Percentiles rank a stretch among this genome's conserved stretches.
Conservation (phyloP, 2,113 vertebrate species). For the Thalassarche chlororhynchos region DNA sequence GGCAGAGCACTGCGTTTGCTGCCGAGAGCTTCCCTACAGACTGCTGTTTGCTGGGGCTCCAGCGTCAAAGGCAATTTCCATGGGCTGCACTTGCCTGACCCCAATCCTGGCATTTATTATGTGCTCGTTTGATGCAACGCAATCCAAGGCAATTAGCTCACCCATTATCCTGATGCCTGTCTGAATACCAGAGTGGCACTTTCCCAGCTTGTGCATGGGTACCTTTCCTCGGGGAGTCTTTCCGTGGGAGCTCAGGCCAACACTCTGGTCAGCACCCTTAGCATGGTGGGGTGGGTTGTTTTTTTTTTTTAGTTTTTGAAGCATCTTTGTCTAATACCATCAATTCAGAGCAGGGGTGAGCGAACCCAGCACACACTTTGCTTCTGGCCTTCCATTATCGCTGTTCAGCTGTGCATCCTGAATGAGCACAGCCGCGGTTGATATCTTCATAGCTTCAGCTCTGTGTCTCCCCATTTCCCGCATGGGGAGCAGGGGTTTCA, state of each 20-base stretch:
- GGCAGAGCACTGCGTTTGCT: not conserved
- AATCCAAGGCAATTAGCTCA: not conserved
- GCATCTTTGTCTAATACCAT: not conserved
- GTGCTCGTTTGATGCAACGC: not conserved
- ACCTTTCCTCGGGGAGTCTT: not conserved
- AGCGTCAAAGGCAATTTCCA: not conserved
- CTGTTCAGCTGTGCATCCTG: not conserved
- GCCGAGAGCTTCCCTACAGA: not conserved
- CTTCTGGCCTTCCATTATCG: not conserved
- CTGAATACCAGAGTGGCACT: not conserved
- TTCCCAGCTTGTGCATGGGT: not conserved
- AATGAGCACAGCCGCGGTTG: not conserved
- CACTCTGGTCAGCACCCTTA: not conserved
- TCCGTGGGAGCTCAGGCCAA: not conserved
- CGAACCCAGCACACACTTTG: not conserved
- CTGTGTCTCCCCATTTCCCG: not conserved
- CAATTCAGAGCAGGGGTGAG: not conserved
- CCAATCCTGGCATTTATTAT: not conserved
- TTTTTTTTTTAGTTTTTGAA: not conserved
- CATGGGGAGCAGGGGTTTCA: slow-evolving; percentile 14
- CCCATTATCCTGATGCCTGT: accelerated
- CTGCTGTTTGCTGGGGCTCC: not conserved
- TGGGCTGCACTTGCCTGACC: not conserved
- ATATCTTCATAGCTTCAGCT: not conserved
- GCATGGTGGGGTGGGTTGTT: no score